Base-by-base conservation (phyloP, 2,888 invertebrate genomes). In the Venusia cambrica region DNA sequence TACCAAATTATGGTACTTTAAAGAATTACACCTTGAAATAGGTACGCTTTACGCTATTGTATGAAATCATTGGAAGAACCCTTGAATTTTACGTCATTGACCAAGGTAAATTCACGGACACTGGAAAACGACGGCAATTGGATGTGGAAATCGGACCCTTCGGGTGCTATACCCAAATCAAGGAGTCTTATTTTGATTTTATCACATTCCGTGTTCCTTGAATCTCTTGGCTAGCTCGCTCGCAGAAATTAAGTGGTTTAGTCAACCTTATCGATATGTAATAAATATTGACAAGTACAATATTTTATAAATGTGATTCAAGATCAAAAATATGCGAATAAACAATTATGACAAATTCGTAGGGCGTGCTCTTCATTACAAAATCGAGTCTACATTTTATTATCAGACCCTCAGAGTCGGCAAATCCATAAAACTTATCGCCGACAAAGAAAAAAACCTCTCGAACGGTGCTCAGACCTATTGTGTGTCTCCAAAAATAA, bases 361-460 rank as follows among this genome's bases (percentile, higher is more conserved):
- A n/a, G n/a, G n/a, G n/a, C n/a, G n/a, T n/a, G n/a, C n/a, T n/a
- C n/a, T n/a, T n/a, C n/a, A n/a, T n/a, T n/a, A n/a, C n/a, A n/a
- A n/a, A n/a, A n/a, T n/a, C n/a, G n/a, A n/a, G n/a, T n/a, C n/a
- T n/a, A n/a, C n/a, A n/a, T n/a, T n/a, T n/a, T n/a, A n/a, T n/a
- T n/a, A n/a, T n/a, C 17, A 28, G 28, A 12, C 30, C 37, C 36
- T 21, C 4, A 14, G 19, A 26, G 16, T 30, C 20, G 19, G 9
- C 18, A 29, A 29, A 29, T 19, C 19, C 36, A 31, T 26, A 26
- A 37, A 37, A 26, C 20, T 20, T 25, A 30, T 37, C 20, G 29
- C 18, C 22, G 11, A 12, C 14, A 4, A 24, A 22, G n/a, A 5
- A 17, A 24, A 18, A 4, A n/a, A n/a, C 10, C 7, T 30, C 21